Percentiles rank a stretch among this genome's conserved stretches.
Conservation (phyloP, 2,113 vertebrate genomes). For the Scortum barcoo region DNA sequence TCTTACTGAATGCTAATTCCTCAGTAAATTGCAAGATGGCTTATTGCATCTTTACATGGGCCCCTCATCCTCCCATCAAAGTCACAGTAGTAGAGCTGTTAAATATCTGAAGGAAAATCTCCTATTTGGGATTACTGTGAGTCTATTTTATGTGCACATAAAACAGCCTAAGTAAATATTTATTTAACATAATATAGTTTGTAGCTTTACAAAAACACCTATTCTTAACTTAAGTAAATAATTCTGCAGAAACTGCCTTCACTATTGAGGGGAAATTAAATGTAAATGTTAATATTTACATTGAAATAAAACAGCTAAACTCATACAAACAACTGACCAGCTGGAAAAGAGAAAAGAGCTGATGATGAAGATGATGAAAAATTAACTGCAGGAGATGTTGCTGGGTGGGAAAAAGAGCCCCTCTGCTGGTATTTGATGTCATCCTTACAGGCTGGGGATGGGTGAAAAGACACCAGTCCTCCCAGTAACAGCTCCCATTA, state of each 20-base stretch:
- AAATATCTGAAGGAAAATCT: neutral
- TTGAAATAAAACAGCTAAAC: neutral
- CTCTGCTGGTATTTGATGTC: neutral
- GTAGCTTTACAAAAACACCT: neutral
- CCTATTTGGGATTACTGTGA: neutral
- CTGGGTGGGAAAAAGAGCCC: neutral
- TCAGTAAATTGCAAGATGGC: neutral
- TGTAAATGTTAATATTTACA: too few relatives aligned
- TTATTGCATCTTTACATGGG: neutral
- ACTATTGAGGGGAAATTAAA: neutral
- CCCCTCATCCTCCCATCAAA: neutral
- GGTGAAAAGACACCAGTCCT: conserved; percentile 18
- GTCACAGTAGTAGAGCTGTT: neutral
- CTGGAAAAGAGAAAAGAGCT: neutral
- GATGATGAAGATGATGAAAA: too few relatives aligned
- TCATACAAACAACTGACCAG: neutral
- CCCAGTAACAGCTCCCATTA: conserved; percentile 21
- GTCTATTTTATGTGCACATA: neutral
- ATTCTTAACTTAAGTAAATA: neutral
- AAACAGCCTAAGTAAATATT: neutral
- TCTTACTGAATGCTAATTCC: neutral
- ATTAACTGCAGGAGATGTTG: neutral
- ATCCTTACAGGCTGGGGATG: neutral
- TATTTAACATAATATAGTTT: neutral
- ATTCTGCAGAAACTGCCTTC: neutral